Base-by-base conservation (phyloP, 1,140 invertebrate species). In the Drosophila pallidifrons region DNA sequence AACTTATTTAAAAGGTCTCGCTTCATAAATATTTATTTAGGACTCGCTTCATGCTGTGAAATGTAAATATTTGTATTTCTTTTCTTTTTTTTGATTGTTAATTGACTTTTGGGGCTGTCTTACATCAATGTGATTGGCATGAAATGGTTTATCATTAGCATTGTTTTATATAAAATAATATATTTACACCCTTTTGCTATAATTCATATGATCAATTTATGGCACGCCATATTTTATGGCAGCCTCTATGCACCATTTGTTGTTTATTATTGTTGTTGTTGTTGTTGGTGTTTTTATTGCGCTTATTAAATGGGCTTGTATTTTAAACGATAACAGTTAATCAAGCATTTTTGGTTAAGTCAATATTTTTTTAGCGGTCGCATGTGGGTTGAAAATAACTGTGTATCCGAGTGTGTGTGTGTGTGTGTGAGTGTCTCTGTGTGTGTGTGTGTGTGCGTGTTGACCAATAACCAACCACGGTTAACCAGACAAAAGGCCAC, bases 401-500 rank as follows among this genome's bases (percentile, higher is more conserved):
- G 20, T 25, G 20, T 25, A 25, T 25, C 20, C 20, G 20, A 25
- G 67, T 52, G 43, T 47, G 61, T 38, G 16, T 51, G 7, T 64
- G 46, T 28, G 35, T 32, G 16, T n/a, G 10, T 47, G 46, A 46
- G 43, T 58, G 5, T 59, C 60, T 15, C 15, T 15, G 52, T 57
- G 46, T 59, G 67, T 59, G 49, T 67, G 6, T 52, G 5, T 45
- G 54, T 59, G 61, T 78, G 54, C 67, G 81, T 79, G 86, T 89
- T 89, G 81, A 89, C 86, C 85, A 85, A 89, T 83, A 89, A 91
- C 91, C 91, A 91, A 91, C 86, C 78, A 91, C 81, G 91, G 91
- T 92, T 92, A 92, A 92, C 91, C 91, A 92, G 83, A 92, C 77
- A 92, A 92, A 92, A 91, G 91, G 91, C 91, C 91, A 92, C 91